Conservation (phyloP, 1,140 invertebrate species). For the Cyrtorhinus lividipennis region DNA sequence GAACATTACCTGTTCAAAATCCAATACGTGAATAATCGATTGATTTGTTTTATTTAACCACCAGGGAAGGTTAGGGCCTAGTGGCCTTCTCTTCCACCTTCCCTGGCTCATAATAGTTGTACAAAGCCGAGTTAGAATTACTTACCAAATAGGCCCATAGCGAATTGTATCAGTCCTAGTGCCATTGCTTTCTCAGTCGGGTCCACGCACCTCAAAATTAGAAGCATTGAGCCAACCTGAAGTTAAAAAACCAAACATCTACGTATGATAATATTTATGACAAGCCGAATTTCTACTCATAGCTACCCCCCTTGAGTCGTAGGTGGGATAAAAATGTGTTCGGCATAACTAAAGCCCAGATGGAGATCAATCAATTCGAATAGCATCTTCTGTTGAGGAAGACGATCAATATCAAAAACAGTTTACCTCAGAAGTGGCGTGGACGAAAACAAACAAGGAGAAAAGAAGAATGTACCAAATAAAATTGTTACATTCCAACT, state of each 20-base stretch:
- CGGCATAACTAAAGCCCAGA: too few relatives aligned
- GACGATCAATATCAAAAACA: too few relatives aligned
- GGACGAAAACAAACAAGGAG: conserved; percentile 76
- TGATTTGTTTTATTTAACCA: conserved; percentile 1
- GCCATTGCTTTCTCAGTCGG: conserved; percentile 88
- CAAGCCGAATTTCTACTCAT: too few relatives aligned
- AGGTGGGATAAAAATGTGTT: too few relatives aligned
- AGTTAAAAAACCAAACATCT: background rate
- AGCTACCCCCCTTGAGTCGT: too few relatives aligned
- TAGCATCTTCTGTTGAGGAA: too few relatives aligned
- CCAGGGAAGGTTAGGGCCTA: too few relatives aligned
- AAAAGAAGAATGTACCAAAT: conserved; percentile 72
- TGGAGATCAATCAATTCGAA: too few relatives aligned
- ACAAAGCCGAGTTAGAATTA: conserved; percentile 15
- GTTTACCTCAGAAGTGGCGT: conserved; percentile 68
- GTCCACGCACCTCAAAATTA: conserved; percentile 80
- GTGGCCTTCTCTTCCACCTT: too few relatives aligned
- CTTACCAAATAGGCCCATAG: conserved; percentile 76
- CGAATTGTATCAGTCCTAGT: conserved; percentile 81
- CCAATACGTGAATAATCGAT: conserved; percentile 18
- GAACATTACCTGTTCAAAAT: conserved; percentile 55
- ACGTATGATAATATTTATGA: background rate
- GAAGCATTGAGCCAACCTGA: conserved; percentile 62
- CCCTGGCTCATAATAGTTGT: too few relatives aligned
- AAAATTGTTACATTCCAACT: conserved; percentile 61